Evolutionary conservation across 2,797 vertebrate species (phyloP), one percentile per base, ranked within the genome.

Genomic region (Rhabdomys pumilio): DNA sequence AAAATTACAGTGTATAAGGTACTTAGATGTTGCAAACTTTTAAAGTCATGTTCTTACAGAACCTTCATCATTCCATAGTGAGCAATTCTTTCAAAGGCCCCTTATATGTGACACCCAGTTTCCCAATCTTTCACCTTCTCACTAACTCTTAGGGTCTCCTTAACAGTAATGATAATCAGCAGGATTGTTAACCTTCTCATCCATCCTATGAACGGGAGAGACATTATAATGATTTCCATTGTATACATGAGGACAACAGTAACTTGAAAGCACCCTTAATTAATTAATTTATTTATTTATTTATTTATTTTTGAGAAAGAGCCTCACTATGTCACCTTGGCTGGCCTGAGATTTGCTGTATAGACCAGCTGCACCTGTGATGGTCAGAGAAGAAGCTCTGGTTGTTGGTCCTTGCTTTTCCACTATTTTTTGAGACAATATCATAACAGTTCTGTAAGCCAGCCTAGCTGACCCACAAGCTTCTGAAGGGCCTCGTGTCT

Each of bases 21-120:
- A 19, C 79, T 77, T 14, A 77, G 72, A 84, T 47, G 22, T 44
- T 88, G 6, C 82, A 77, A 86, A 93, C 69, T 59, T 94, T 90
- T 55, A 67, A 91, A 92, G 75, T 29, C 3, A 61, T 31, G 22
- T 59, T 55, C 22, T 65, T 91, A 59, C 73, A n/a, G 53, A 92
- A 53, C 19, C 19, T 26, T 81, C 80, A 50, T 73, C 87, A 24
- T 61, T 79, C 31, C 38, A 29, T 6, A 44, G 47, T 20, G 53
- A 90, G 24, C 24, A 44, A 19, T 67, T 95, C 53, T 17, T 79
- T 93, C 95, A 87, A 63, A 85, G 50, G 4, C 6, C 24, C 69
- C 31, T 63, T 55, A 29, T 29, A 61, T 15, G 29, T 72, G 34
- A 59, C 34, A 29, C 15, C 82, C 24, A 44, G 15, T 79, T 87